Evolutionary conservation across 2,113 vertebrate species (phyloP).

Genomic region (Triplophysa tibetana): DNA sequence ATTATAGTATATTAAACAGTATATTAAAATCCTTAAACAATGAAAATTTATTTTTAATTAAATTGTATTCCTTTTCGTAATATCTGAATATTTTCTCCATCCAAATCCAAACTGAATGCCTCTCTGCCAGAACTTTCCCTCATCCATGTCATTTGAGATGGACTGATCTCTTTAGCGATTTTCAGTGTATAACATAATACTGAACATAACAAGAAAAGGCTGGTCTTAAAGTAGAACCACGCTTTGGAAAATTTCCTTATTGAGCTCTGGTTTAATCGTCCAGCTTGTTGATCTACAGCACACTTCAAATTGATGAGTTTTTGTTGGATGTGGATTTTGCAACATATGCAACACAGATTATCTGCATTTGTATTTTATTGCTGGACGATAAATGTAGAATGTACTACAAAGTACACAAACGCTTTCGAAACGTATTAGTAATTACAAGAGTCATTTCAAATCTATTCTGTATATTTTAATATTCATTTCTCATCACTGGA

Average conservation of each 20-base stretch:
- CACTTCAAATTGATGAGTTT: no score
- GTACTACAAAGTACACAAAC: no score
- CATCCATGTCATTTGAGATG: slow-evolving; percentile 60
- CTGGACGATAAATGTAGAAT: no score
- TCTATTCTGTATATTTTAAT: no score
- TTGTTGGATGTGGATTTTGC: no score
- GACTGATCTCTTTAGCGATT: slow-evolving; percentile 56
- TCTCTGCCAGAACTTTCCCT: slow-evolving; percentile 52
- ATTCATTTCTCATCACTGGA: no score
- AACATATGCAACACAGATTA: no score
- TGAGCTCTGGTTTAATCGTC: not conserved
- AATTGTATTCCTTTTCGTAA: not conserved
- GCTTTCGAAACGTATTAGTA: no score
- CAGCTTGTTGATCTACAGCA: no score
- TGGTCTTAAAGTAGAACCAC: not conserved
- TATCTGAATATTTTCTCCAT: slow-evolving; percentile 50
- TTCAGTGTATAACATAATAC: slow-evolving; percentile 14
- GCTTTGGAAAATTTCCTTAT: not conserved
- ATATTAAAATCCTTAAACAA: slow-evolving; percentile 25
- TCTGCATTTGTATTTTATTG: no score
- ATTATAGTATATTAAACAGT: not conserved
- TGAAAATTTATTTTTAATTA: not conserved
- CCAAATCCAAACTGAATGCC: slow-evolving; percentile 42
- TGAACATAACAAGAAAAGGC: not conserved
- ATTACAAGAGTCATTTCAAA: no score